These are phyloP conservation scores for Chloroceryle amazona DNA, from an alignment of 2,797 vertebrate genomes.

Conservation along the genomic window DNA sequence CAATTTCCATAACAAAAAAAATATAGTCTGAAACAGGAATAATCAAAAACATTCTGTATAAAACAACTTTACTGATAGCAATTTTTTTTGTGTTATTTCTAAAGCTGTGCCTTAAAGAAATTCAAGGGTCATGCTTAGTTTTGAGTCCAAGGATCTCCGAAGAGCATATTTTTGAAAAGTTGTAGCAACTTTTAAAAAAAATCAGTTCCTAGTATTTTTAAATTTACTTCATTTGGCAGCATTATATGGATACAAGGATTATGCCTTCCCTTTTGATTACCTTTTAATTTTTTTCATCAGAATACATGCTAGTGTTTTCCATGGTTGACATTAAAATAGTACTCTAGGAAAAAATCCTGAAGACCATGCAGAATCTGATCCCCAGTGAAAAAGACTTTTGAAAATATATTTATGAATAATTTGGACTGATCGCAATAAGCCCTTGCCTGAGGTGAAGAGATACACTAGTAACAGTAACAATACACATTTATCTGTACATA, in stretches of 20 bases:
- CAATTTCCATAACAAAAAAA: background rate
- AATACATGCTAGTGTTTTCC: background rate
- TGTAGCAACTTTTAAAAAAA: background rate
- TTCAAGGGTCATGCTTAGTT: background rate
- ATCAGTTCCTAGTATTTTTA: background rate
- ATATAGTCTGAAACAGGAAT: background rate
- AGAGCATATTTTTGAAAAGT: background rate
- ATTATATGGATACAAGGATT: background rate
- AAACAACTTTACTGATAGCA: background rate
- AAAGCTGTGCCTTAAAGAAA: background rate
- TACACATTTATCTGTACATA: background rate
- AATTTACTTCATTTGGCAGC: background rate
- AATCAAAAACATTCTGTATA: background rate
- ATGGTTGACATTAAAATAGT: background rate
- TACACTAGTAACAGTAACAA: background rate
- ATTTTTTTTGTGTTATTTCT: background rate
- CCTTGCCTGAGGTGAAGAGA: background rate
- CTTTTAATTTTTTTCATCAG: background rate
- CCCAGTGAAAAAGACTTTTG: background rate
- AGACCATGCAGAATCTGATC: background rate
- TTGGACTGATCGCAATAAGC: background rate
- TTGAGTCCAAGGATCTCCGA: background rate
- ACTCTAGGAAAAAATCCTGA: background rate
- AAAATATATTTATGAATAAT: background rate
- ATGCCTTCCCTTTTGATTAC: background rate